Evolutionary conservation across 2,888 invertebrate genomes (phyloP).

Genomic region (Cecidostiba fungosa): DNA sequence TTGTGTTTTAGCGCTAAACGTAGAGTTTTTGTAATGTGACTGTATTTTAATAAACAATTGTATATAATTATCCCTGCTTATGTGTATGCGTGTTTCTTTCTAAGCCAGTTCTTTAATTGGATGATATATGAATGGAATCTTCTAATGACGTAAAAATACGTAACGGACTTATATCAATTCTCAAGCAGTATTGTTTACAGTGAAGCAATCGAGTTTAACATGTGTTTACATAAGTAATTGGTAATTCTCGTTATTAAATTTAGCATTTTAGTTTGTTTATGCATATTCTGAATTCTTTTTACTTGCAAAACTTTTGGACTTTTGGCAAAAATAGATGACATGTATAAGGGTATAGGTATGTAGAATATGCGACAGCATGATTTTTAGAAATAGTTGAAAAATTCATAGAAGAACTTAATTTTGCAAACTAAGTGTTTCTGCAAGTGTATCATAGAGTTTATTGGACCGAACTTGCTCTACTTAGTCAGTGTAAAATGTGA

Average conservation of each 20-base stretch:
- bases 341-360: too few relatives aligned
- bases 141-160: neutral
- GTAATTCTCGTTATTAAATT: too few relatives aligned
- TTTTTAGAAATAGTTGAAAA: neutral
- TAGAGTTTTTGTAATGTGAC: neutral
- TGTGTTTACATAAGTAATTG: neutral
- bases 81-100: neutral
- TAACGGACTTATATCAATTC: neutral
- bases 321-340: neutral
- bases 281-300: too few relatives aligned
- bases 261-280: too few relatives aligned
- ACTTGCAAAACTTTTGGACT: too few relatives aligned
- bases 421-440: neutral
- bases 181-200: neutral
- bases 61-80: neutral
- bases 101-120: neutral
- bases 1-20: too few relatives aligned
- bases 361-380: too few relatives aligned
- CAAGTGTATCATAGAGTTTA: neutral
- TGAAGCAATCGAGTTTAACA: neutral
- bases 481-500: conserved; percentile 3
- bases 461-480: neutral
- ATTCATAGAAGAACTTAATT: neutral
- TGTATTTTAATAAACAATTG: neutral
- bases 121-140: neutral